Percentiles rank a stretch among this genome's conserved stretches.
These are phyloP conservation scores for Heterotis niloticus DNA, from an alignment of 2,113 vertebrate genomes.

Conservation along the genomic window DNA sequence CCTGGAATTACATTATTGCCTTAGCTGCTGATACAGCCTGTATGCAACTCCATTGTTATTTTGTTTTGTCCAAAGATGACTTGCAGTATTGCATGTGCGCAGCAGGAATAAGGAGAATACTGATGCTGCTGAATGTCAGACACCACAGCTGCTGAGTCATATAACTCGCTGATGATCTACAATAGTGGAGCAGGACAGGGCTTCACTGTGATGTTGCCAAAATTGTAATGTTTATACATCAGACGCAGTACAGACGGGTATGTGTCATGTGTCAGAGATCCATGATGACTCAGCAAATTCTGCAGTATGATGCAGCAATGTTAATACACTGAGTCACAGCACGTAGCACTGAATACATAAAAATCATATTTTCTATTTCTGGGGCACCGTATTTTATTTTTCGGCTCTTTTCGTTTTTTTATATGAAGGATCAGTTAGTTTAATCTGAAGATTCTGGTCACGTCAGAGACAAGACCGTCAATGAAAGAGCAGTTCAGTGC, in stretches of 20 bases:
- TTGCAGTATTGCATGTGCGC: too few relatives aligned
- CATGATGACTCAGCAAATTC: conserved; percentile 12
- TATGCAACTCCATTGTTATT: too few relatives aligned
- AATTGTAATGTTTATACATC: too few relatives aligned
- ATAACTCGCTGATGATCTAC: too few relatives aligned
- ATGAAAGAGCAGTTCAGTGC: too few relatives aligned
- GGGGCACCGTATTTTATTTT: neutral
- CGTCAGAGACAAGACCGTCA: neutral
- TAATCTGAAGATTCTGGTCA: neutral
- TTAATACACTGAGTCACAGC: neutral
- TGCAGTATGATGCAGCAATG: neutral
- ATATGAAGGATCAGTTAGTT: neutral
- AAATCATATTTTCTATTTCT: neutral
- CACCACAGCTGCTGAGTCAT: too few relatives aligned
- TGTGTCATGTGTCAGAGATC: neutral
- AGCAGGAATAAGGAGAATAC: too few relatives aligned
- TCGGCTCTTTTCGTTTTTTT: neutral
- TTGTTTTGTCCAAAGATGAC: too few relatives aligned
- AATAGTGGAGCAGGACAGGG: too few relatives aligned
- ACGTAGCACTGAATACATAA: neutral
- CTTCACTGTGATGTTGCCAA: too few relatives aligned
- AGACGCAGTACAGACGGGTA: too few relatives aligned
- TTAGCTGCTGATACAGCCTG: neutral
- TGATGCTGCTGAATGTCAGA: too few relatives aligned
- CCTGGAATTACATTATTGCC: neutral